Conservation (phyloP, 2,888 invertebrate genomes). For the Rhamphomyia laevipes region DNA sequence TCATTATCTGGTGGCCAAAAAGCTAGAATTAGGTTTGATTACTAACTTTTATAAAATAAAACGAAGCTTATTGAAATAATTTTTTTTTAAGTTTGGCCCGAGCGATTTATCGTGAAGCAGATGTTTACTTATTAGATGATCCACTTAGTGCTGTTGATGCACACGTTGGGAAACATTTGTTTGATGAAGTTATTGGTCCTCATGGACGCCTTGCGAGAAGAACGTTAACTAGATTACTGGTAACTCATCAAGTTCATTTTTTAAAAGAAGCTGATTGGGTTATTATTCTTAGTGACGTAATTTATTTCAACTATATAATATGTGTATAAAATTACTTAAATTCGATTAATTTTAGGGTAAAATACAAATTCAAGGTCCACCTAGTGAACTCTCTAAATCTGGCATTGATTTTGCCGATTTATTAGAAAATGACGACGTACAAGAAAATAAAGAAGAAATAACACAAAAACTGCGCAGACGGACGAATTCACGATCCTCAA, state of each 20-base stretch:
- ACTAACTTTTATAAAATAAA: background rate
- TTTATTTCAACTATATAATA: background rate
- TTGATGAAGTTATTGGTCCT: conserved; percentile 49
- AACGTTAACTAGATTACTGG: conserved; percentile 51
- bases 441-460: conserved; percentile 21
- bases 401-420: conserved; percentile 43
- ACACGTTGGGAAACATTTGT: conserved; percentile 56
- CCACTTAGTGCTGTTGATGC: conserved; percentile 65
- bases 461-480: background rate
- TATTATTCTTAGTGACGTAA: conserved; percentile 46
- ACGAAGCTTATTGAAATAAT: background rate
- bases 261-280: conserved; percentile 46
- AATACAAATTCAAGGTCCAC: conserved; percentile 40
- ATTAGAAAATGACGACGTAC: conserved; percentile 32
- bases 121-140: conserved; percentile 63
- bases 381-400: conserved; percentile 35
- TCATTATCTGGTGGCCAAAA: conserved; percentile 59
- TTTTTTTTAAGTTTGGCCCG: conserved; percentile 16
- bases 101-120: conserved; percentile 41
- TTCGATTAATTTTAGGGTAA: conserved; percentile 28
- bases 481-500: conserved; percentile 3
- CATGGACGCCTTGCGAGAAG: conserved; percentile 39
- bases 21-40: conserved; percentile 42
- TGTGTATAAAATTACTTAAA: background rate
- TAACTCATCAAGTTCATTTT: conserved; percentile 69